Percentiles rank a stretch among this genome's conserved stretches.
Evolutionary conservation across 2,797 vertebrate genomes (phyloP).

Genomic region (Steatocranus sp.): DNA sequence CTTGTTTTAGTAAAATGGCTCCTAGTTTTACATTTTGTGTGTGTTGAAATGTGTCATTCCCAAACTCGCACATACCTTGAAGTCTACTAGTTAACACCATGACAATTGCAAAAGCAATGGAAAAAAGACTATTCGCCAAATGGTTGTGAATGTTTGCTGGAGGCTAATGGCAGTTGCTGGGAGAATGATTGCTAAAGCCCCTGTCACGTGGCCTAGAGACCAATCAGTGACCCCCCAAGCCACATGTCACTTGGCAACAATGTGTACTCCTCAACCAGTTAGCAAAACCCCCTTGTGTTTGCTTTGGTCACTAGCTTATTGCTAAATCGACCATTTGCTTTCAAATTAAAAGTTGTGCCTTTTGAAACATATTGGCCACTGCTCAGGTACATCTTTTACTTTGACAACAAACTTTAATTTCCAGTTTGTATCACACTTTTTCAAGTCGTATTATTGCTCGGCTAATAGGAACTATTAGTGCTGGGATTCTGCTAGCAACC

Average conservation of each 20-base stretch:
- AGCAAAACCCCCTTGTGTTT: neutral
- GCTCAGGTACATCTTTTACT: neutral
- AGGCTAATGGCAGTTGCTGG: neutral
- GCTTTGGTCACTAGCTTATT: neutral
- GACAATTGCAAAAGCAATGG: neutral
- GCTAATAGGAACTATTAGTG: neutral
- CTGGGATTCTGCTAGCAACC: neutral
- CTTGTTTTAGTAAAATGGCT: neutral
- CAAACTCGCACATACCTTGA: neutral
- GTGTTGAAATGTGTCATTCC: neutral
- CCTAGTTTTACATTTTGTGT: neutral
- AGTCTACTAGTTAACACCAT: neutral
- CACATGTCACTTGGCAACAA: neutral
- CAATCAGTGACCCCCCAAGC: neutral
- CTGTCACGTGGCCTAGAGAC: neutral
- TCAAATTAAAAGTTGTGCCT: neutral
- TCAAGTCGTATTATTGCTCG: neutral
- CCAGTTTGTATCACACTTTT: neutral
- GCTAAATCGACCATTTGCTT: neutral
- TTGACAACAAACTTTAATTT: neutral
- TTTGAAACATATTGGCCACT: neutral
- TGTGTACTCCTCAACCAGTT: neutral
- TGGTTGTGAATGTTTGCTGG: neutral
- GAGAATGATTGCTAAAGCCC: neutral
- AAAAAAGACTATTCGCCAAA: rapidly evolving